Evolutionary conservation across 2,113 vertebrate genomes (phyloP), one percentile per base, ranked within the genome.

Genomic region (Notarius quadriscutis): DNA sequence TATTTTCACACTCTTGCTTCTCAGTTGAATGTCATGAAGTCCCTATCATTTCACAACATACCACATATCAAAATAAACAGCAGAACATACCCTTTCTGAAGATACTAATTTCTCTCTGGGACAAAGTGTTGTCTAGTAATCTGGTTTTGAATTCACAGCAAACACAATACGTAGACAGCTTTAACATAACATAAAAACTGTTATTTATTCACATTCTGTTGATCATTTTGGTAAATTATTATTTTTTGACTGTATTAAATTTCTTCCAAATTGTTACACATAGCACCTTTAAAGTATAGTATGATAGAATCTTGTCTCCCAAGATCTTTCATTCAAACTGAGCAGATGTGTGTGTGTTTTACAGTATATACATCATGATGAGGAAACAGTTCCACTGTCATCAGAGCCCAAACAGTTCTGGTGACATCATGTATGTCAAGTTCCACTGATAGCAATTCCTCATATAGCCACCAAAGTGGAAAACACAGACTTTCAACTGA

Each of bases 401-500:
- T 77, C 72, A 50, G 41, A 75, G 72, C 22, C 41, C 51, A 81
- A 72, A 62, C 20, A 62, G 53, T 34, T 30, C 30, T 82, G 53
- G 25, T 87, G 79, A 82, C 9, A 12, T 87, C 67, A 74, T 82
- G 57, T 87, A 20, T 30, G 20, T 65, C 14, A 50, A 74, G 79
- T 3, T 22, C 22, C 79, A 75, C 1, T 84, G 85, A 88, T 81
- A 89, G 22, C 60, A 50, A 41, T 84, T 15, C 65, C 53, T 77
- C 48, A 18, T 41, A 34, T n/a, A 50, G 63, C 82, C 87, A 55
- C 12, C 51, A n/a, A 30, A 84, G 51, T 87, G 87, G 83, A 90
- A 90, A 88, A 88, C 27, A 67, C 74, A 67, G 25, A 12, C 78
- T 17, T 83, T 82, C 12, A 75, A 81, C 62, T 79, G 90, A 90